Percentiles rank a stretch among this genome's conserved stretches.
phyloP scores from a whole-genome alignment of 2,888 invertebrate genomes.

The Teinopalpus imperialis region DNA sequence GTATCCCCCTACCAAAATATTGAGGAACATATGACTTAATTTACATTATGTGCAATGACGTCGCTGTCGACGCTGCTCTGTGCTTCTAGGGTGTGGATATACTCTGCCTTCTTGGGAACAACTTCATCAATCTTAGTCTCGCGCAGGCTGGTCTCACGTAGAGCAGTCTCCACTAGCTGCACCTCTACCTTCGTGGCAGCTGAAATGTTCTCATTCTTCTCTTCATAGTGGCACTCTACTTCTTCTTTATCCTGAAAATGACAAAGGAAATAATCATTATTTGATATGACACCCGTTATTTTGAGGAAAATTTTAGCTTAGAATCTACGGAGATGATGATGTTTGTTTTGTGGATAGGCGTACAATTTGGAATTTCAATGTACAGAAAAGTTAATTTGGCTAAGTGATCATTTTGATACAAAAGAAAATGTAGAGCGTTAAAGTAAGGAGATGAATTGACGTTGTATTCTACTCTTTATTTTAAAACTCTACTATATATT shows the following conservation, averaged over 20 bases:
- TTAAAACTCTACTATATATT: too few relatives aligned
- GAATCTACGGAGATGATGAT: too few relatives aligned
- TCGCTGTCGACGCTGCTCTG: slow-evolving; percentile 82
- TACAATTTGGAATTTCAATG: too few relatives aligned
- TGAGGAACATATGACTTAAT: slow-evolving; percentile 46
- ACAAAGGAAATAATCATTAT: too few relatives aligned
- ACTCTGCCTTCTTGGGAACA: slow-evolving; percentile 71
- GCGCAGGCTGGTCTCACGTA: slow-evolving; percentile 60
- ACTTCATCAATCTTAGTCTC: slow-evolving; percentile 85
- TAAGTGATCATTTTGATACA: too few relatives aligned
- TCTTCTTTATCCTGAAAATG: slow-evolving; percentile 65
- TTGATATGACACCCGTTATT: too few relatives aligned
- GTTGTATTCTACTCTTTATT: too few relatives aligned
- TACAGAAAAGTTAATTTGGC: not conserved
- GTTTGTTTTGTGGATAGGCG: too few relatives aligned
- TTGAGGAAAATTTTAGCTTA: too few relatives aligned
- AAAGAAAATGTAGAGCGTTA: too few relatives aligned
- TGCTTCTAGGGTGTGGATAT: slow-evolving; percentile 71
- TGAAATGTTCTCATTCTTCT: slow-evolving; percentile 69
- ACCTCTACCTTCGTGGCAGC: slow-evolving; percentile 54
- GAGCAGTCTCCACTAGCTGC: slow-evolving; percentile 51
- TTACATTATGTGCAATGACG: slow-evolving; percentile 86
- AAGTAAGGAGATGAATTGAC: too few relatives aligned
- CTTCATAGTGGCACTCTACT: slow-evolving; percentile 75
- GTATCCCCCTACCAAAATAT: too few relatives aligned